Evolutionary conservation across 2,113 vertebrate genomes (phyloP), one percentile per base, ranked within the genome.

Genomic region (Condylura cristata): DNA sequence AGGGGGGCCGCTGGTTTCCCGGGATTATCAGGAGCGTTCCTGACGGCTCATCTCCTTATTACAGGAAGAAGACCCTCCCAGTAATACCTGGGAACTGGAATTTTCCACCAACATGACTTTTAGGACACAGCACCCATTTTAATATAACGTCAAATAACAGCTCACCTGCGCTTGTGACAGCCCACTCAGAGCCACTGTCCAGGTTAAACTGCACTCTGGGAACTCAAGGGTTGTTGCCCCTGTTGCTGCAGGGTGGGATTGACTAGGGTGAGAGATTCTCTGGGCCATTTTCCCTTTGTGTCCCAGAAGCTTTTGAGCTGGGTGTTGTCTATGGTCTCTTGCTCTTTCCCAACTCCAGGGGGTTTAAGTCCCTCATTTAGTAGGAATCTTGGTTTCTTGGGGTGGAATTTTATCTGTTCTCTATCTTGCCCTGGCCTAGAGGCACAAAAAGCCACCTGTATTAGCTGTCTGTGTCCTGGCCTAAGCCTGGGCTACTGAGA

Each of bases 401-500:
- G 32, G 75, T 89, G 95, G 91, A 97, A 96, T 96, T 94, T 93
- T 93, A 94, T 94, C 95, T 93, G 70, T 51, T 90, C 32, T 41
- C 81, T 93, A 76, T 96, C 93, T 96, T 83, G 44, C 53, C 53
- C 37, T 88, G 79, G 70, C 74, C 44, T 20, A 51, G 58, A 51
- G 78, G 39, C 70, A 79, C 75, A n/a, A 53, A 53, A 94, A 83
- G 74, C 37, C 6, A 70, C 53, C 60, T 30, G 60, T 10, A 22
- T 39, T 71, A 17, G n/a, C 37, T 71, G 70, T 76, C 32, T 87
- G 58, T 58, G 75, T 68, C 51, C 48, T 39, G 1, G 10, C 46
- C 14, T 8, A 5, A 56, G 28, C 41, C 58, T n/a, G 30, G 84
- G 63, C 13, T 46, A 58, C 85, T n/a, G 65, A 93, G 91, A 89